A percentile compares a stretch with the other conserved stretches of the same genome.
These are phyloP conservation scores for Scylla paramamosain DNA, from an alignment of 1,140 invertebrate genomes.

Conservation along the genomic window DNA sequence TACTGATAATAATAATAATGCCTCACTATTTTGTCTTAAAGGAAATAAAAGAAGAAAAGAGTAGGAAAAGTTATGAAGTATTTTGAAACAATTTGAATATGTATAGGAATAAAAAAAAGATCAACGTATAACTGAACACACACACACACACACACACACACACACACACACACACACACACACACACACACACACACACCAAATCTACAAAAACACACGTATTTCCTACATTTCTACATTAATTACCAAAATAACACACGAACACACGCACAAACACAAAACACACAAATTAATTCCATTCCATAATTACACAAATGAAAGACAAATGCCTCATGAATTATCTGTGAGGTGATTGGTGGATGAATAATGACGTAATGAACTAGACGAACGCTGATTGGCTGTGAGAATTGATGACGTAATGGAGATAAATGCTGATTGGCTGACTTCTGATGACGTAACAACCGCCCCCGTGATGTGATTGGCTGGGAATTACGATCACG, in stretches of 20 bases:
- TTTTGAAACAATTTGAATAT: no score
- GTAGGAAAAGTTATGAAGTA: no score
- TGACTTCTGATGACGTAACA: neutral
- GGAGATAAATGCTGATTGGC: neutral
- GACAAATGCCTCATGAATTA: neutral
- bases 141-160: no score
- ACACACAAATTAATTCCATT: neutral
- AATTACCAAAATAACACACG: neutral
- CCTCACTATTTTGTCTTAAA: no score
- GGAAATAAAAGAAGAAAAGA: no score
- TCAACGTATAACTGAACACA: no score
- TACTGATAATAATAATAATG: no score
- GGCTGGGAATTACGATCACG: slow-evolving; percentile 37
- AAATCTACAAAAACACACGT: neutral
- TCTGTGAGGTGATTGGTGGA: neutral
- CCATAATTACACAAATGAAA: neutral
- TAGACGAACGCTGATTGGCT: neutral
- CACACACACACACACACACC: neutral
- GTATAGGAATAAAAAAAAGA: no score
- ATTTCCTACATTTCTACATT: no score
- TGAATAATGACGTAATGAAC: neutral
- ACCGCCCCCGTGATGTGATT: neutral
- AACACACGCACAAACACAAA: slow-evolving; percentile 14
- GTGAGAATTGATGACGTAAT: neutral
- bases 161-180: neutral